phyloP scores from a whole-genome alignment of 1,140 invertebrate species.

The Adelges cooleyi region DNA sequence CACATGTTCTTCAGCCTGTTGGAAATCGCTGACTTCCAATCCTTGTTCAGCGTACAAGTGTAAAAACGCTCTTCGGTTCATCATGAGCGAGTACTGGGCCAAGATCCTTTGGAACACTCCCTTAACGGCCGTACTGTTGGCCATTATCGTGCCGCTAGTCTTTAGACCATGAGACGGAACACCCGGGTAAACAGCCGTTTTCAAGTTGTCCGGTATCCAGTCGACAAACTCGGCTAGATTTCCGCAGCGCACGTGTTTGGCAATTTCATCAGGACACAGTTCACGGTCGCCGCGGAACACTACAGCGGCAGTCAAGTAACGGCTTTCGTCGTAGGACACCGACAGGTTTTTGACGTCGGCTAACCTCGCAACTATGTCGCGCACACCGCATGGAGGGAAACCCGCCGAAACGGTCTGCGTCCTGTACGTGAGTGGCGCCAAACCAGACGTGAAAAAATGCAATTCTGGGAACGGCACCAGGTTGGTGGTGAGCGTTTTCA shows the following conservation, averaged over 20 bases:
- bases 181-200: background rate
- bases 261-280: too few relatives aligned
- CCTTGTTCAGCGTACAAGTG: background rate
- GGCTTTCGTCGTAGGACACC: background rate
- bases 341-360: background rate
- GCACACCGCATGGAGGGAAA: background rate
- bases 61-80: background rate
- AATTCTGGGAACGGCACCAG: slow-evolving; percentile 43
- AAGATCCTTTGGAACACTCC: background rate
- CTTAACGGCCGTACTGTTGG: background rate
- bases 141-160: slow-evolving; percentile 1
- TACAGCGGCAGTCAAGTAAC: background rate
- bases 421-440: slow-evolving; percentile 49
- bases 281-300: slow-evolving; percentile 5
- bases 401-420: slow-evolving; percentile 45
- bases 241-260: background rate
- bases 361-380: background rate
- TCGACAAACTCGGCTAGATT: background rate
- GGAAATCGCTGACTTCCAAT: background rate
- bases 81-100: background rate
- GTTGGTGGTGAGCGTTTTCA: slow-evolving; percentile 56
- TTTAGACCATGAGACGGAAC: background rate
- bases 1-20: background rate
- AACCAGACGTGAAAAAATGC: slow-evolving; percentile 48
- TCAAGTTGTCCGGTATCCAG: slow-evolving; percentile 13